A percentile compares a stretch with the other conserved stretches of the same genome.
Evolutionary conservation across 30 jellyfish, hydroid and myxozoan genomes (phyloP).

Genomic region (Turritopsis dohrnii): DNA sequence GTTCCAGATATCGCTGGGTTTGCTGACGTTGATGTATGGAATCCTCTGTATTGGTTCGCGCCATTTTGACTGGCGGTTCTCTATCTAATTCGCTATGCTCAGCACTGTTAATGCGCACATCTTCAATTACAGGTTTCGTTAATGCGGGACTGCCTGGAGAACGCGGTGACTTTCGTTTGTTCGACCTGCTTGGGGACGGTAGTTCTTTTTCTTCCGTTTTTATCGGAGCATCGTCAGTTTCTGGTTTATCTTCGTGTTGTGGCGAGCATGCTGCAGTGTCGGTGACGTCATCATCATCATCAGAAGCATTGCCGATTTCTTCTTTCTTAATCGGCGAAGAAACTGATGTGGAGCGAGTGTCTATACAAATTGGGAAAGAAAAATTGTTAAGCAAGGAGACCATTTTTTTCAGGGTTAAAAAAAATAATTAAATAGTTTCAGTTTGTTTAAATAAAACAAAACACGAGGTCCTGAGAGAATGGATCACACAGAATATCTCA

Average conservation of each 20-base stretch:
- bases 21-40: slow-evolving; percentile 66
- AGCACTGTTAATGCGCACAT: not conserved
- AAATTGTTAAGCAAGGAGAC: not conserved
- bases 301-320: not conserved
- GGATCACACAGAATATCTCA: too few species aligned
- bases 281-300: slow-evolving; percentile 23
- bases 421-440: not conserved
- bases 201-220: not conserved
- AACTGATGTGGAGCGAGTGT: slow-evolving; percentile 1
- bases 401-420: not conserved
- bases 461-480: not conserved
- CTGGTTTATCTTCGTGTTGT: not conserved
- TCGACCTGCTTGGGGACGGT: not conserved
- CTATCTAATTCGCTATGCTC: not conserved
- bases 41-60: slow-evolving; percentile 63
- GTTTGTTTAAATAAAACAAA: not conserved
- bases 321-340: not conserved
- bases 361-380: too few species aligned
- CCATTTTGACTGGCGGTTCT: slow-evolving; percentile 85
- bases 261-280: slow-evolving; percentile 17
- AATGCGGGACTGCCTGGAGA: not conserved
- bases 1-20: slow-evolving; percentile 61
- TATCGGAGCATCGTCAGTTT: not conserved
- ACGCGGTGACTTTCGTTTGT: slow-evolving; percentile 30
- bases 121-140: not conserved